These are phyloP conservation scores for Nymphalis io DNA, from an alignment of 1,140 invertebrate species.

Conservation along the genomic window DNA sequence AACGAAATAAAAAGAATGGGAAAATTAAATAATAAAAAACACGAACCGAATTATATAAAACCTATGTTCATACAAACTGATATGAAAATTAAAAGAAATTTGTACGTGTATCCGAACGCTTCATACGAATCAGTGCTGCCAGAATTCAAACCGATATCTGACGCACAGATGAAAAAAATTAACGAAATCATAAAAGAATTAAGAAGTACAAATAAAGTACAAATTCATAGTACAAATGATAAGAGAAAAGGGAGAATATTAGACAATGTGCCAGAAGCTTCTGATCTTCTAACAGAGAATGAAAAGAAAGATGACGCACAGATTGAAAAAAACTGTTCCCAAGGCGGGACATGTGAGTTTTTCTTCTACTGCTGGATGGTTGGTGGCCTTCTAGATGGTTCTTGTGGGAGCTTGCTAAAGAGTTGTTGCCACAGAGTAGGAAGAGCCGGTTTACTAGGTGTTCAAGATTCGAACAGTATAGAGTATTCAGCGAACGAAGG, in stretches of 20 bases:
- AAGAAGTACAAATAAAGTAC: constrained; percentile 45
- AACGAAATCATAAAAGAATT: constrained; percentile 66
- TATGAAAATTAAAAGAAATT: constrained; percentile 53
- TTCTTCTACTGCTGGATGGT: constrained; percentile 96
- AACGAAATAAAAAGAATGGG: constrained; percentile 44
- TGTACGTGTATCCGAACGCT: constrained; percentile 54
- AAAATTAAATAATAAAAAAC: constrained; percentile 46
- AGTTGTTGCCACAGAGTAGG: constrained; percentile 92
- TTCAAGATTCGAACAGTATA: constrained; percentile 77
- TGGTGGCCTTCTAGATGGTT: constrained; percentile 91
- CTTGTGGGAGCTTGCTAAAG: constrained; percentile 91
- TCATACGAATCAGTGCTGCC: constrained; percentile 55
- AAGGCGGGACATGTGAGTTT: constrained; percentile 94
- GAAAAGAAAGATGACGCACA: constrained; percentile 63
- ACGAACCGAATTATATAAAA: constrained; percentile 49
- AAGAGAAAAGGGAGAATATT: constrained; percentile 63
- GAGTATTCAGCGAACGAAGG: constrained; percentile 61
- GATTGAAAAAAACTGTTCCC: constrained; percentile 80
- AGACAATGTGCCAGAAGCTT: constrained; percentile 40
- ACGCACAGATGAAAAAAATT: constrained; percentile 68
- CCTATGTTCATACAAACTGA: constrained; percentile 75
- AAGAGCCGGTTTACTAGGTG: constrained; percentile 86
- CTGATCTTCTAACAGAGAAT: constrained; percentile 46
- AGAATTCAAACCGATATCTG: constrained; percentile 71
- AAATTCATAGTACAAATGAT: constrained; percentile 45